These are phyloP conservation scores for Steinernema feltiae DNA, from an alignment of 1,140 invertebrate genomes.

Conservation along the genomic window DNA sequence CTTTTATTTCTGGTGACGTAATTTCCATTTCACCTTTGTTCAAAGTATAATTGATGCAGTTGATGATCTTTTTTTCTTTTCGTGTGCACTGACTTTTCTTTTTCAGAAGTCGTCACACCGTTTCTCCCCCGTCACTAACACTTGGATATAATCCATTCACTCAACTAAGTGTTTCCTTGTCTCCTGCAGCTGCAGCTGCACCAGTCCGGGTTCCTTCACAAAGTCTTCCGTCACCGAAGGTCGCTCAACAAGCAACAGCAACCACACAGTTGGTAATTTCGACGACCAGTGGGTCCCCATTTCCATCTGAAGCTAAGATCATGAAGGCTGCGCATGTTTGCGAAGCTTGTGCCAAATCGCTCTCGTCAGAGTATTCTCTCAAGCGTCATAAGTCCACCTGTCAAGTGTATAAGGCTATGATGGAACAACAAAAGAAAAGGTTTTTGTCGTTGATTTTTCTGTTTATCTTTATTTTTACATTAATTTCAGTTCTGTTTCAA, in stretches of 20 bases:
- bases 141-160: not conserved
- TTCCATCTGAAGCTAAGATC: not conserved
- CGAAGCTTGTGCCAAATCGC: not conserved
- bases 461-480: too few species aligned
- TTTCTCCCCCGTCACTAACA: not conserved
- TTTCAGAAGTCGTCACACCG: not conserved
- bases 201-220: not conserved
- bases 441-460: too few species aligned
- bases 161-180: not conserved
- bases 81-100: not conserved
- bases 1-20: too few species aligned
- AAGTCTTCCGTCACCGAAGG: not conserved
- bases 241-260: not conserved
- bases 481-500: too few species aligned
- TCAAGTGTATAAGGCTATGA: not conserved
- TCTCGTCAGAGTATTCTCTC: not conserved
- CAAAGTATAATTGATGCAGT: too few species aligned
- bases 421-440: not conserved
- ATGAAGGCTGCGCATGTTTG: not conserved
- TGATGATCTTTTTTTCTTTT: not conserved
- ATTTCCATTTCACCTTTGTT: too few species aligned
- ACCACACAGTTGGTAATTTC: not conserved
- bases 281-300: not conserved
- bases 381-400: not conserved
- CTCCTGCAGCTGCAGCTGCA: not conserved